phyloP scores from a whole-genome alignment of 2,888 invertebrate genomes.

The Slavum lentiscoides region DNA sequence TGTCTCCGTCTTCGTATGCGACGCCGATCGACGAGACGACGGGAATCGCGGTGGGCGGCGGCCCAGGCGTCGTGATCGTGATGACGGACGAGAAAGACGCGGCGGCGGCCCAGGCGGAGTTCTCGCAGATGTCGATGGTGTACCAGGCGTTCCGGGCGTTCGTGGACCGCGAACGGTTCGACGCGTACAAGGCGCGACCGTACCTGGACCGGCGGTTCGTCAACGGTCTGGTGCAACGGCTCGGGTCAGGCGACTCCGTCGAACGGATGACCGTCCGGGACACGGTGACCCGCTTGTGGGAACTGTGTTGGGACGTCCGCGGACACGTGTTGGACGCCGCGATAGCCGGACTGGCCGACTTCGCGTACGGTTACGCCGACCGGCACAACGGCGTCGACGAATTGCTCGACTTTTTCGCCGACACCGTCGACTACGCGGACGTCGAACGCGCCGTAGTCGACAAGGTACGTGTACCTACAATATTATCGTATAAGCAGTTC shows the following conservation, averaged over 20 bases:
- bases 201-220: slow-evolving; percentile 24
- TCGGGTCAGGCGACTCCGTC: not conserved
- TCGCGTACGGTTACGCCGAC: slow-evolving; percentile 21
- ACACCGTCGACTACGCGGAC: not conserved
- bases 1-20: slow-evolving; percentile 19
- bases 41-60: not conserved
- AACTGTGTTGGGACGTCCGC: not conserved
- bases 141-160: slow-evolving; percentile 26
- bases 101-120: not conserved
- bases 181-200: slow-evolving; percentile 1
- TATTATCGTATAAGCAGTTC: no score
- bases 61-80: not conserved
- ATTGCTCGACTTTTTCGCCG: slow-evolving; percentile 13
- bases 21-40: not conserved
- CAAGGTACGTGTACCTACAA: no score
- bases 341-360: slow-evolving; percentile 29
- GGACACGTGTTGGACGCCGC: not conserved
- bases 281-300: not conserved
- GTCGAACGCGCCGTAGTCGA: not conserved
- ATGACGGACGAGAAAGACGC: no score
- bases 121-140: slow-evolving; percentile 3
- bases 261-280: slow-evolving; percentile 11
- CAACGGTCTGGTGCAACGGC: slow-evolving; percentile 4
- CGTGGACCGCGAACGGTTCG: slow-evolving; percentile 3
- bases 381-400: slow-evolving; percentile 32